Evolutionary conservation across 2,888 invertebrate genomes (phyloP), one percentile per base, ranked within the genome.

Genomic region (Mythimna albipuncta): DNA sequence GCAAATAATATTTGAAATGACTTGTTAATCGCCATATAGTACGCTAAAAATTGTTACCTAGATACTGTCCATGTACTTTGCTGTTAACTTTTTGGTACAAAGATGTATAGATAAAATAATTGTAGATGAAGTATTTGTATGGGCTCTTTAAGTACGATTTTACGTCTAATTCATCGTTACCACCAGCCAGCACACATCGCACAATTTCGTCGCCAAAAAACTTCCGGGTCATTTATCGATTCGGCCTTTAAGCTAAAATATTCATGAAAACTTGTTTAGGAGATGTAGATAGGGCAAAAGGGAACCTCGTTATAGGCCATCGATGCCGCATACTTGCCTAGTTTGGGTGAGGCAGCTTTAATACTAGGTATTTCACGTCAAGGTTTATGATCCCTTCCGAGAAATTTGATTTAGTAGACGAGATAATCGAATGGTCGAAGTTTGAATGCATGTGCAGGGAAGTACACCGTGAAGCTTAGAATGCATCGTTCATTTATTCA

Each of bases 371-470:
- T 64, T 61, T 58, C 9, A n/a, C 19, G 62, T 64, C 44, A 67
- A 38, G 26, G 64, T 70, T 67, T 83, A 75, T n/a, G 35, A 72
- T 21, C 41, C 26, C 47, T 65, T 19, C n/a, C 26, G 55, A 67
- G 62, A 75, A 69, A 72, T 79, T 72, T 57, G 61, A 62, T 69
- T 32, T 41, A 35, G 55, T 69, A 55, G 57, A 65, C 64, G n/a
- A 83, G 63, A 47, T 70, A 80, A 74, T 66, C 59, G 21, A 65
- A 68, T 69, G 61, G 66, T 44, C 26, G 21, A 71, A 58, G 41
- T 65, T 52, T 26, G 19, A 63, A 68, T 61, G 57, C 55, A 57
- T 32, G 21, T 54, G 38, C 38, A 19, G 11, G 41, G 19, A 80
- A 68, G 35, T 58, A 50, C n/a, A 41, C 19, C 26, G 13, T 9